These are phyloP conservation scores for Caenorhabditis doughertyi DNA, from an alignment of 2,888 invertebrate genomes.

Conservation along the genomic window DNA sequence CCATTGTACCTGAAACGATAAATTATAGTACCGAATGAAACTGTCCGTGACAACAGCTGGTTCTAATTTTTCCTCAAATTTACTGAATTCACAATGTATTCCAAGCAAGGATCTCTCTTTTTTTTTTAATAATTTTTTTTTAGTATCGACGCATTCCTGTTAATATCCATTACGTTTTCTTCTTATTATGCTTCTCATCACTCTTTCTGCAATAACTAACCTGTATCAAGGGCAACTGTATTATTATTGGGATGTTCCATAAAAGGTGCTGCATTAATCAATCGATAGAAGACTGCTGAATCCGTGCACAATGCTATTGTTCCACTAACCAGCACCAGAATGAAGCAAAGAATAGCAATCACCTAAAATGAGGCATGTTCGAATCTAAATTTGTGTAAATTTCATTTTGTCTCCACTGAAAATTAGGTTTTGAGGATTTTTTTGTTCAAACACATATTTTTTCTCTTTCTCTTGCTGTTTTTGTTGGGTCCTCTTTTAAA, in stretches of 20 bases:
- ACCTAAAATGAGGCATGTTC: slow-evolving; percentile 65
- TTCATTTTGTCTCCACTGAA: not conserved
- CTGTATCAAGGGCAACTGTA: slow-evolving; percentile 78
- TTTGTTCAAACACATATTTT: slow-evolving; percentile 8
- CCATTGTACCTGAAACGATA: slow-evolving; percentile 72
- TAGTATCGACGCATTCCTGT: no score
- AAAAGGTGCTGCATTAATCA: slow-evolving; percentile 81
- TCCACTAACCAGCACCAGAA: slow-evolving; percentile 76
- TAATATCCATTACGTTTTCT: no score
- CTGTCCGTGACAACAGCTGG: no score
- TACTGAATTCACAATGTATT: no score
- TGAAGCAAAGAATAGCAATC: slow-evolving; percentile 76
- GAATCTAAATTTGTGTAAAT: slow-evolving; percentile 5
- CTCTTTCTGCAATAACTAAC: slow-evolving; percentile 32
- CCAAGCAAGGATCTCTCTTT: no score
- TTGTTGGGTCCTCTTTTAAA: not conserved
- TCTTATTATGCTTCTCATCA: no score
- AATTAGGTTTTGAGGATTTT: slow-evolving; percentile 24
- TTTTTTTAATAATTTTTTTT: no score
- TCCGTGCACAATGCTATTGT: slow-evolving; percentile 79
- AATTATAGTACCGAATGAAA: no score
- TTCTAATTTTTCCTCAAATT: no score
- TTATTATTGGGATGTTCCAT: slow-evolving; percentile 78
- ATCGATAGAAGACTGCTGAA: slow-evolving; percentile 79
- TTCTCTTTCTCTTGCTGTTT: not conserved